Evolutionary conservation across 2,888 invertebrate species (phyloP).

Genomic region (Fissipunctia ypsillon): DNA sequence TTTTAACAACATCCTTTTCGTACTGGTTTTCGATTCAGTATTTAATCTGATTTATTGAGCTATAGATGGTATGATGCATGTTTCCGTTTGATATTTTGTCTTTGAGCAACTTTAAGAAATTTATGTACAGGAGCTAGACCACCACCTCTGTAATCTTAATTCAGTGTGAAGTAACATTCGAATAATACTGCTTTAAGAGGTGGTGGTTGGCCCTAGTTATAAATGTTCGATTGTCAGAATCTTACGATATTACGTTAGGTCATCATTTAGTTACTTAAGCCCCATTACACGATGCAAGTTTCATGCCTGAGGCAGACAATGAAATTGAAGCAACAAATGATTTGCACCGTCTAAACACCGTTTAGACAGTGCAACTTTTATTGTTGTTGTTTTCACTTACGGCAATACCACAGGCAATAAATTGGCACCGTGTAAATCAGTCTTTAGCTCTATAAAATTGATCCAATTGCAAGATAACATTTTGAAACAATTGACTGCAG

Average conservation of each 20-base stretch:
- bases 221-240: too few species aligned
- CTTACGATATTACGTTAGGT: not conserved
- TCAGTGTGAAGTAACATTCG: too few species aligned
- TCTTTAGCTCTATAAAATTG: not conserved
- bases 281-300: not conserved
- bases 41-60: slow-evolving; percentile 32
- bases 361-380: not conserved
- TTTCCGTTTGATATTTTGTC: slow-evolving; percentile 37
- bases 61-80: slow-evolving; percentile 16
- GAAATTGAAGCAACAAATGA: not conserved
- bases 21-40: slow-evolving; percentile 23
- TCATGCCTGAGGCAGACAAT: not conserved
- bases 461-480: not conserved
- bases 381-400: not conserved
- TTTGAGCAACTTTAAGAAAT: slow-evolving; percentile 2
- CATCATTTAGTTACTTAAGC: not conserved
- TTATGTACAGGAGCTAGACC: too few species aligned
- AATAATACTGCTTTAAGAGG: too few species aligned
- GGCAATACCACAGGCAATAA: not conserved
- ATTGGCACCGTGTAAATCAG: not conserved
- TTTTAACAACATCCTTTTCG: slow-evolving; percentile 25
- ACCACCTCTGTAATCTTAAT: too few species aligned
- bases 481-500: not conserved
- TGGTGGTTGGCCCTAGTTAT: too few species aligned
- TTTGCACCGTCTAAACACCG: not conserved